These are phyloP conservation scores for Squalus acanthias DNA, from an alignment of 2,797 vertebrate species.

Conservation along the genomic window DNA sequence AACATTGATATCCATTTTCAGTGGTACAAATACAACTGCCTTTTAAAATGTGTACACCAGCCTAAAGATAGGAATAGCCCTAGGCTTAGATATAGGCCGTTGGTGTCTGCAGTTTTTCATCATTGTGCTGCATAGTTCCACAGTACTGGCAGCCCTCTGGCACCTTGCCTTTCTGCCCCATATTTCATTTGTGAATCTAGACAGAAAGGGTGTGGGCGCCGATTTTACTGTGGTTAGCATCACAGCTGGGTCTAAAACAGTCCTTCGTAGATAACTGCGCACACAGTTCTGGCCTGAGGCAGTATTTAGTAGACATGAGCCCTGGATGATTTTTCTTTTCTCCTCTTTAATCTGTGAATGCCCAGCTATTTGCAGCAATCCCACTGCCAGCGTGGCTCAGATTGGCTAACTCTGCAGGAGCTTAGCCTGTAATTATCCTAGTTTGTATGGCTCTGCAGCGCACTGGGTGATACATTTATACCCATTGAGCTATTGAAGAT, in stretches of 20 bases:
- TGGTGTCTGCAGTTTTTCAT: background rate
- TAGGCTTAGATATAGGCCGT: background rate
- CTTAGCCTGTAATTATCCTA: background rate
- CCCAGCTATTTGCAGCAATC: no score
- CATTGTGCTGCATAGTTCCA: background rate
- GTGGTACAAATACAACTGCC: background rate
- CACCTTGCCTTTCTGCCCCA: background rate
- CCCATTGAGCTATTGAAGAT: background rate
- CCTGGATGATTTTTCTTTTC: background rate
- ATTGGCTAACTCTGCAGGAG: background rate
- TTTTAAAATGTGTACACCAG: background rate
- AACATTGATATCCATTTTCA: background rate
- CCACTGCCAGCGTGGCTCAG: background rate
- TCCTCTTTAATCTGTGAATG: background rate
- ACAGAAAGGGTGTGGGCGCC: background rate
- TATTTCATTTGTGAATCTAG: background rate
- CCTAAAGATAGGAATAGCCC: background rate
- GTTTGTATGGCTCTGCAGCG: background rate
- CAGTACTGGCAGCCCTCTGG: background rate
- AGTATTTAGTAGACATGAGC: background rate
- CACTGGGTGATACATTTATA: background rate
- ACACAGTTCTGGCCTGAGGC: background rate
- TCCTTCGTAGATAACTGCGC: background rate
- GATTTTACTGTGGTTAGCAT: background rate
- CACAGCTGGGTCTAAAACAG: background rate